These are phyloP conservation scores for Ruditapes philippinarum DNA, from an alignment of 1,140 invertebrate genomes.

Conservation along the genomic window DNA sequence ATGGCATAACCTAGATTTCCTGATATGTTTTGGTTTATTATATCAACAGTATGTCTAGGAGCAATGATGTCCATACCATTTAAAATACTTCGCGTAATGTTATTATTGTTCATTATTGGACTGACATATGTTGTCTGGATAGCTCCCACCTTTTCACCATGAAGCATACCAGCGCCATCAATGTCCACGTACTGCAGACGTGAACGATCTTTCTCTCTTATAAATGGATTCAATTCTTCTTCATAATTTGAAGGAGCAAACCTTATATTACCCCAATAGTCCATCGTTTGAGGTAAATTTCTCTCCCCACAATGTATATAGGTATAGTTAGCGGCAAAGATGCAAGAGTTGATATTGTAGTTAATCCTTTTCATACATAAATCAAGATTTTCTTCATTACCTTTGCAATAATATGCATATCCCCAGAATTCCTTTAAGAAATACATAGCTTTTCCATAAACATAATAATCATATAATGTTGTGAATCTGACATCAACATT, in stretches of 20 bases:
- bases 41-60: slow-evolving; percentile 89
- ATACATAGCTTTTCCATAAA: slow-evolving; percentile 86
- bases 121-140: slow-evolving; percentile 95
- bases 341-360: slow-evolving; percentile 84
- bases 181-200: slow-evolving; percentile 94
- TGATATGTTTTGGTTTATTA: slow-evolving; percentile 89
- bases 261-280: slow-evolving; percentile 98
- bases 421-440: slow-evolving; percentile 93
- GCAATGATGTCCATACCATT: slow-evolving; percentile 97
- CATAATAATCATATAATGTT: slow-evolving; percentile 83
- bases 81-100: slow-evolving; percentile 94
- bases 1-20: slow-evolving; percentile 96
- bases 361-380: slow-evolving; percentile 93
- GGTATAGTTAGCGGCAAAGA: slow-evolving; percentile 93
- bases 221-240: slow-evolving; percentile 87
- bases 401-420: slow-evolving; percentile 94
- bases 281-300: slow-evolving; percentile 89
- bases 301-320: slow-evolving; percentile 96
- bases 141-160: slow-evolving; percentile 96
- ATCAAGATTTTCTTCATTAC: slow-evolving; percentile 94
- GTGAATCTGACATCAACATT: slow-evolving; percentile 90
- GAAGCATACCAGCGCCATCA: slow-evolving; percentile 96
- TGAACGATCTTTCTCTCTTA: slow-evolving; percentile 73
- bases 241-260: slow-evolving; percentile 97
- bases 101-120: slow-evolving; percentile 93